Conservation (phyloP, 2,888 invertebrate species). For the Synanthedon andrenaeformis region DNA sequence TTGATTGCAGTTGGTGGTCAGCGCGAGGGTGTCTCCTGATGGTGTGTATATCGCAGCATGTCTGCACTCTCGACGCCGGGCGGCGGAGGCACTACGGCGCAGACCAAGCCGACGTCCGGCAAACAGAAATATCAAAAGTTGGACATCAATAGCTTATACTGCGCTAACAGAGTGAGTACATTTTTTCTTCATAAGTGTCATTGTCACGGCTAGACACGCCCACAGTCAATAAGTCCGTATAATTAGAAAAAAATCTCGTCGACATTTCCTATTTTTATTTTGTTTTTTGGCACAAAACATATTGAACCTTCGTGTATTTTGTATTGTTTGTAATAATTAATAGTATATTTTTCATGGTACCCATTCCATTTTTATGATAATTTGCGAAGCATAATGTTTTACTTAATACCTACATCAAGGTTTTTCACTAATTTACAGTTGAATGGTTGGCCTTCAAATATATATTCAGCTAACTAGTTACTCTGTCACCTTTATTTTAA, state of each 20-base stretch:
- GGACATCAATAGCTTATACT: conserved; percentile 98
- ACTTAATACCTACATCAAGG: no score
- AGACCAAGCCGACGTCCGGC: conserved; percentile 73
- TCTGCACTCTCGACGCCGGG: conserved; percentile 93
- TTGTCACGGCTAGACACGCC: conserved; percentile 3
- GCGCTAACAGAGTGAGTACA: conserved; percentile 81
- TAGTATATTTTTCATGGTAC: no score
- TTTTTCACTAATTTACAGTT: no score
- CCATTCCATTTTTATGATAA: no score
- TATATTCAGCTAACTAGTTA: no score
- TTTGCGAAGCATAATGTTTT: no score
- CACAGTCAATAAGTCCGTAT: not conserved
- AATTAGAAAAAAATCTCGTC: not conserved
- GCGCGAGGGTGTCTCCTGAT: conserved; percentile 72
- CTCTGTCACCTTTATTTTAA: no score
- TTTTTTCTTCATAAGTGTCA: conserved; percentile 1
- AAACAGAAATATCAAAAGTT: conserved; percentile 96
- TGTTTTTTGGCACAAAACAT: not conserved
- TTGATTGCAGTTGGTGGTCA: conserved; percentile 64
- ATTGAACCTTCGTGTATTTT: not conserved
- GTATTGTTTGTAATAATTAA: no score
- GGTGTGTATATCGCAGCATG: conserved; percentile 96
- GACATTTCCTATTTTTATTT: not conserved
- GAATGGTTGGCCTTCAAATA: no score
- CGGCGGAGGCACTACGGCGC: conserved; percentile 70